These are phyloP conservation scores for Laticauda colubrina DNA, from an alignment of 2,113 vertebrate species.

Conservation along the genomic window DNA sequence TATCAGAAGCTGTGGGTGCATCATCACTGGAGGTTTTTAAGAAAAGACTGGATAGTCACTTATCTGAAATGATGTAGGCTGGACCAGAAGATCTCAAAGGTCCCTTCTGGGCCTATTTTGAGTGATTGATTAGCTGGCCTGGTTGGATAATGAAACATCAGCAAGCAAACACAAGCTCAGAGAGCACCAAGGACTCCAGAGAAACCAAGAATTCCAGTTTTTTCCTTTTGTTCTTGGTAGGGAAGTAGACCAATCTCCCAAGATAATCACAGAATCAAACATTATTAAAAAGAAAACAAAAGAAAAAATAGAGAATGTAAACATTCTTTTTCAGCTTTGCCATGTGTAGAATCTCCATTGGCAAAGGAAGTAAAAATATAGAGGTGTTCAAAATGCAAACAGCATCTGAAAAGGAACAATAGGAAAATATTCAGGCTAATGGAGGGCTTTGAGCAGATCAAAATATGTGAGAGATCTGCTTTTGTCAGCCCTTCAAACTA, in stretches of 20 bases:
- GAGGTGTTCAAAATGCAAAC: background rate
- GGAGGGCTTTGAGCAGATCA: background rate
- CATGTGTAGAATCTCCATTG: background rate
- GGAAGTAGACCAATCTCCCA: background rate
- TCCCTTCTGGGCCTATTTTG: background rate
- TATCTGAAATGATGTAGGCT: background rate
- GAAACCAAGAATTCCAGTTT: background rate
- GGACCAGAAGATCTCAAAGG: background rate
- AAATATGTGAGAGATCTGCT: background rate
- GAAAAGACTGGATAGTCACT: background rate
- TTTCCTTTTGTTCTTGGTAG: background rate
- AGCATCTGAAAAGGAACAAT: background rate
- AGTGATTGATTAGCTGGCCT: too few relatives aligned
- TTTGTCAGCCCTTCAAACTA: background rate
- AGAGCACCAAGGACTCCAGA: background rate
- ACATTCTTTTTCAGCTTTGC: background rate
- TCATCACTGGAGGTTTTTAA: background rate
- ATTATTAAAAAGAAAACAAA: background rate
- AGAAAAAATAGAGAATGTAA: background rate
- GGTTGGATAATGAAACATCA: background rate
- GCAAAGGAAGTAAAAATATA: background rate
- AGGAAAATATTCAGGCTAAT: background rate
- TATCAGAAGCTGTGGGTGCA: background rate
- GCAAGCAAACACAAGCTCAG: background rate
- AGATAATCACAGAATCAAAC: background rate